Evolutionary conservation across 1,140 invertebrate genomes (phyloP).

Genomic region (Gonatopus flavifemur): DNA sequence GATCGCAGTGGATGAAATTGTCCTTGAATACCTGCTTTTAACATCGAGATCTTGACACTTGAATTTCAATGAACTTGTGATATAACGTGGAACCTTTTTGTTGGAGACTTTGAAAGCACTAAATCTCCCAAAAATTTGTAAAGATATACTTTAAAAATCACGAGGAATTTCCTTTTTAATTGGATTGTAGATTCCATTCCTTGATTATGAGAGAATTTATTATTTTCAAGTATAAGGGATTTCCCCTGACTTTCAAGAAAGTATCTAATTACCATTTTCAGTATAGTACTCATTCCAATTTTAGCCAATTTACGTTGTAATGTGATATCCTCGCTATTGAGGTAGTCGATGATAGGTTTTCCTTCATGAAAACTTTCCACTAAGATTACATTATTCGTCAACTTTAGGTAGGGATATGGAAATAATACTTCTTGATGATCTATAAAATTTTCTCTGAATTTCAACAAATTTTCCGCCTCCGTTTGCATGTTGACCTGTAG

Average conservation of each 20-base stretch:
- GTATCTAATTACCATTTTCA: conserved; percentile 56
- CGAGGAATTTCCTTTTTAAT: too few species aligned
- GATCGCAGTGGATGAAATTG: conserved; percentile 96
- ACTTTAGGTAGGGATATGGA: conserved; percentile 45
- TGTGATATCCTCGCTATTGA: conserved; percentile 25
- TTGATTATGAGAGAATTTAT: too few species aligned
- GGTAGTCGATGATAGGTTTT: conserved; percentile 45
- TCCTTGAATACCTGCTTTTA: conserved; percentile 81
- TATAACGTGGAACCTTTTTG: too few species aligned
- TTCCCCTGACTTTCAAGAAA: neutral
- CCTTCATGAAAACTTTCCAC: conserved; percentile 62
- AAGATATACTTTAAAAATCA: too few species aligned
- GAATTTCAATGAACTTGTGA: too few species aligned
- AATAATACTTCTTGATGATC: conserved; percentile 43
- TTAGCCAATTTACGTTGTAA: conserved; percentile 45
- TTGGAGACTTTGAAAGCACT: too few species aligned
- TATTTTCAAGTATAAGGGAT: too few species aligned
- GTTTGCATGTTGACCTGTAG: conserved; percentile 48
- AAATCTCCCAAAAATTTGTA: too few species aligned
- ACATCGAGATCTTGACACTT: neutral
- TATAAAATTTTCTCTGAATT: conserved; percentile 54
- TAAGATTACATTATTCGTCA: conserved; percentile 46
- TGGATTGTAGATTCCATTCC: too few species aligned
- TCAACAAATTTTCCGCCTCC: conserved; percentile 52
- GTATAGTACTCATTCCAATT: conserved; percentile 52